Evolutionary conservation across 1,140 invertebrate species (phyloP).

Genomic region (Drosophila insularis): DNA sequence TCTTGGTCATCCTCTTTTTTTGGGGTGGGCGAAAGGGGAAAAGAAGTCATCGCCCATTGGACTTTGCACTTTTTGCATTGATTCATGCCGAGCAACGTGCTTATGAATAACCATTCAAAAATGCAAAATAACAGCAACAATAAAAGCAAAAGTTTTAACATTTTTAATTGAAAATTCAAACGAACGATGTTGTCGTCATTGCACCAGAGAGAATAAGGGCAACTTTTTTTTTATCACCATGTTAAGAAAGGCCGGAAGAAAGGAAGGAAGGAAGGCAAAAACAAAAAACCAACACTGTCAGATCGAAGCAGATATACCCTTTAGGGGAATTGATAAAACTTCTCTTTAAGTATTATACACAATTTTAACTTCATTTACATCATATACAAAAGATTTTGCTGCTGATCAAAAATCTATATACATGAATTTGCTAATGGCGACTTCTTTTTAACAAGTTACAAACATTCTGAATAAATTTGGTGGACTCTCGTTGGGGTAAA

Average conservation of each 20-base stretch:
- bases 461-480: not conserved
- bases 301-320: too few relatives aligned
- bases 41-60: constrained; percentile 33
- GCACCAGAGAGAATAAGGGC: not conserved
- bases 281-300: constrained; percentile 17
- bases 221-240: constrained; percentile 44
- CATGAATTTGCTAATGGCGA: too few relatives aligned
- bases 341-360: too few relatives aligned
- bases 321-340: too few relatives aligned
- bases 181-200: constrained; percentile 6
- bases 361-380: too few relatives aligned
- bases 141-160: constrained; percentile 13
- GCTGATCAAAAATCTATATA: too few relatives aligned
- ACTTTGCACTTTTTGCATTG: constrained; percentile 66
- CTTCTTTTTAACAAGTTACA: not conserved
- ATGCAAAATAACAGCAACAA: constrained; percentile 27
- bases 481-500: not conserved
- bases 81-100: constrained; percentile 58
- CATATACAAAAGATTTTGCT: too few relatives aligned
- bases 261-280: constrained; percentile 24
- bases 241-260: not conserved
- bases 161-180: constrained; percentile 74
- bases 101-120: constrained; percentile 74
- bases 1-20: not conserved
- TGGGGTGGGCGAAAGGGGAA: too few relatives aligned